Base-by-base conservation (phyloP, 2,888 invertebrate species). In the Eristalis pertinax region DNA sequence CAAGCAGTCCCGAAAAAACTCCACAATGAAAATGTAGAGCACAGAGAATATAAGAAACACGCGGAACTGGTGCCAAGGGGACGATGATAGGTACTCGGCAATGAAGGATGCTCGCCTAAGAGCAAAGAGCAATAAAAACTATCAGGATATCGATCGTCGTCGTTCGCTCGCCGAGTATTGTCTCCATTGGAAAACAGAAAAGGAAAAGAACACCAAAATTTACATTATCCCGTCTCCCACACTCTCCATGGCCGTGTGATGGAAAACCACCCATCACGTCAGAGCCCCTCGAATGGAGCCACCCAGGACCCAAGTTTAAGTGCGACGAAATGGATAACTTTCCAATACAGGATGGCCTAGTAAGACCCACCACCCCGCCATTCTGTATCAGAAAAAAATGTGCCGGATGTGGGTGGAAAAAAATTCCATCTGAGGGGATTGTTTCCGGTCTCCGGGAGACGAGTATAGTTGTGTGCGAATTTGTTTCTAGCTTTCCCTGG, bases 1-100 rank as follows among this genome's bases (percentile, higher is more conserved):
- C 86, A 86, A 86, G 82, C 75, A 83, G 86, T 79, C 86, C 83
- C 83, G 67, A 74, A 75, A 78, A 75, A 75, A 81, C 26, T 26
- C 26, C 26, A 60, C 60, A 60, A 60, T 60, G 67, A 70, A 24
- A 76, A 72, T 24, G 72, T 32, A 63, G 67, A 68, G 50, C 62
- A 56, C 58, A 11, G 19, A 22, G 67, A 72, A 67, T 56, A 62
- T 41, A 75, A 75, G 19, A 41, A 64, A n/a, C 15, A 29, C 26
- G 63, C 69, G 26, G 67, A 86, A 79, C 86, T 86, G 86, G 83
- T 86, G 86, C 86, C 86, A 86, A 78, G 82, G 86, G 86, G 65
- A 79, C 83, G 60, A 75, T 72, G 83, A 67, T 83, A 73, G 50
- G 50, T 29, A 26, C 67, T 78, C 65, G 75, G 81, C 81, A 68